A percentile compares a stretch with the other conserved stretches of the same genome.
These are phyloP conservation scores for Eupeodes latifasciatus DNA, from an alignment of 2,888 invertebrate species.

Conservation along the genomic window DNA sequence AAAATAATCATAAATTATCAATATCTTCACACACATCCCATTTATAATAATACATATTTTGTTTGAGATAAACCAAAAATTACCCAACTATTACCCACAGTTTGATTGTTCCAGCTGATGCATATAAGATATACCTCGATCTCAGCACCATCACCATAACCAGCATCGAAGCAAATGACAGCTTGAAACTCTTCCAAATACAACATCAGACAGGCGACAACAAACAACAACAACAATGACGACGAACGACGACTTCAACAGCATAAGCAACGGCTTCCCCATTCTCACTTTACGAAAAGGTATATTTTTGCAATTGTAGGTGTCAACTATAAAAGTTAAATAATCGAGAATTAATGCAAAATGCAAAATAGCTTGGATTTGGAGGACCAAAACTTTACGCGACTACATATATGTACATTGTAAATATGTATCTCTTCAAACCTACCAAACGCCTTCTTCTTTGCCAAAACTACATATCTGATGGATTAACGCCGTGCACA, in stretches of 20 bases:
- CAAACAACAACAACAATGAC: conserved; percentile 6
- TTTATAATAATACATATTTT: conserved; percentile 39
- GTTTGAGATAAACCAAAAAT: conserved; percentile 34
- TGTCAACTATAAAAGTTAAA: conserved; percentile 68
- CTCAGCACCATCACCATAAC: neutral
- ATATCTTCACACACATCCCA: conserved; percentile 14
- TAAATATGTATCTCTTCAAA: conserved; percentile 5
- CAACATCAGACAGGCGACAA: neutral
- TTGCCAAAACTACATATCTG: conserved; percentile 27
- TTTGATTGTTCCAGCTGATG: conserved; percentile 42
- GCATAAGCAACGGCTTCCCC: conserved; percentile 27
- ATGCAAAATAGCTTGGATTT: conserved; percentile 55
- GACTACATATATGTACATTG: too few relatives aligned
- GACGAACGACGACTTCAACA: neutral
- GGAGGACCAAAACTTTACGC: conserved; percentile 6
- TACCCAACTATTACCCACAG: conserved; percentile 46
- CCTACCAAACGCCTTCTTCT: conserved; percentile 27
- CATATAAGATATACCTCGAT: neutral
- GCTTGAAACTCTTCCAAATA: conserved; percentile 33
- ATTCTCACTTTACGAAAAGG: conserved; percentile 15
- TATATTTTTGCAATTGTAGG: conserved; percentile 52
- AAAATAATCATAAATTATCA: neutral
- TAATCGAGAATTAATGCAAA: conserved; percentile 72
- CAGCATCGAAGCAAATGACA: conserved; percentile 31
- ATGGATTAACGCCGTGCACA: conserved; percentile 38